Conservation (phyloP, 2,113 vertebrate genomes). For the Leiothrix lutea region DNA sequence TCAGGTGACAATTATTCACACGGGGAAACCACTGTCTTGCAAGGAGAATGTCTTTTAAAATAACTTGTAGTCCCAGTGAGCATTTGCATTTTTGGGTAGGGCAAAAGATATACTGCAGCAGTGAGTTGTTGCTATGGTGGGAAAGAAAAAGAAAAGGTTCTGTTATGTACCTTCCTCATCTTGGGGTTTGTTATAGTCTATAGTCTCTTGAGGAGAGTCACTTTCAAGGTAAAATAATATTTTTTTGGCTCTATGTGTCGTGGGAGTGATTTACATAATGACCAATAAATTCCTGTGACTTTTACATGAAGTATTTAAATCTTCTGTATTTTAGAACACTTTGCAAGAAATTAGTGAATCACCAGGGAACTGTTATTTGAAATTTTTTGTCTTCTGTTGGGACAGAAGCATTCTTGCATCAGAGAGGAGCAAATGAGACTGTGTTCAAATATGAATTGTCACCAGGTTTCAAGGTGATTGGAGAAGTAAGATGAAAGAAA, state of each 20-base stretch:
- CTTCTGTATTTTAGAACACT: neutral
- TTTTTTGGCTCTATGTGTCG: neutral
- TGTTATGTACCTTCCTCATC: neutral
- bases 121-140: neutral
- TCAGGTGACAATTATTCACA: neutral
- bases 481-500: neutral
- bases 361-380: neutral
- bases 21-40: neutral
- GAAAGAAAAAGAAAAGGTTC: neutral
- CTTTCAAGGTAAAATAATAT: neutral
- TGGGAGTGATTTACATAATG: neutral
- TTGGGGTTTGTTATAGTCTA: neutral
- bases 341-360: neutral
- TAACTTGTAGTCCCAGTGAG: neutral
- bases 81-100: neutral
- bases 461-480: accelerated
- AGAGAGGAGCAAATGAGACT: neutral
- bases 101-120: neutral
- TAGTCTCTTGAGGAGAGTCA: neutral
- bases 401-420: neutral
- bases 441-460: neutral
- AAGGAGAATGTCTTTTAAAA: neutral
- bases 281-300: neutral
- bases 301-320: neutral
- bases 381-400: neutral